These are phyloP conservation scores for Puma concolor DNA, from an alignment of 2,113 vertebrate species.

Conservation along the genomic window DNA sequence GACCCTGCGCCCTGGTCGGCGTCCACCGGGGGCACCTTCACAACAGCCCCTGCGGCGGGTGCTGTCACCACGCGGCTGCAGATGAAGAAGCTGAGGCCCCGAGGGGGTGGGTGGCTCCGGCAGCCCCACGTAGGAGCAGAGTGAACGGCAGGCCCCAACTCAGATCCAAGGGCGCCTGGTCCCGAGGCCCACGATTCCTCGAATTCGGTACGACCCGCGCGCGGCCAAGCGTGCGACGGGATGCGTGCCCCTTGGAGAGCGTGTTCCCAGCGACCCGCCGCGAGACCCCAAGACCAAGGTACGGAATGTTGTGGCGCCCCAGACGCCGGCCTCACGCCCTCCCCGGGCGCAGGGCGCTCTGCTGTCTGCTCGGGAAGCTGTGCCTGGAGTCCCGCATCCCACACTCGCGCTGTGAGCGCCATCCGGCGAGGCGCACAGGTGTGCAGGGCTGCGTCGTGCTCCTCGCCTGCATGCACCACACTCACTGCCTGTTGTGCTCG, in stretches of 20 bases:
- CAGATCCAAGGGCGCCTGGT: background rate
- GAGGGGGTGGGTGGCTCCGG: fast-evolving
- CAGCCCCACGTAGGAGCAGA: background rate
- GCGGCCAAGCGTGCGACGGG: fast-evolving
- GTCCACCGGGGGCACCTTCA: fast-evolving
- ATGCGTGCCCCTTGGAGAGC: fast-evolving
- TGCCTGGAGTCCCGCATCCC: background rate
- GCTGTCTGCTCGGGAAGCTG: too few relatives aligned
- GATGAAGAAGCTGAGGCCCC: fast-evolving
- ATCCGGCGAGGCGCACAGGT: fast-evolving
- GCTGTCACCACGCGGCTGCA: too few relatives aligned
- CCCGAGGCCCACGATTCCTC: background rate
- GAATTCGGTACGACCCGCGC: fast-evolving
- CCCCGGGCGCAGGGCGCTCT: background rate
- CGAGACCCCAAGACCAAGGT: fast-evolving
- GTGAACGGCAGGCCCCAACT: too few relatives aligned
- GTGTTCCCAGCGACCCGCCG: fast-evolving
- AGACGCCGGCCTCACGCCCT: too few relatives aligned
- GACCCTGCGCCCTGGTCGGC: too few relatives aligned
- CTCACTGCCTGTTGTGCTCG: fast-evolving
- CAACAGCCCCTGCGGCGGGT: background rate
- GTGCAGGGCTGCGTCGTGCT: too few relatives aligned
- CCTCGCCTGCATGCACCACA: too few relatives aligned
- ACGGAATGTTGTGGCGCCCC: fast-evolving
- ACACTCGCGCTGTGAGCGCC: fast-evolving